Evolutionary conservation across 2,888 invertebrate genomes (phyloP), one percentile per base, ranked within the genome.

Genomic region (Acheta domesticus): DNA sequence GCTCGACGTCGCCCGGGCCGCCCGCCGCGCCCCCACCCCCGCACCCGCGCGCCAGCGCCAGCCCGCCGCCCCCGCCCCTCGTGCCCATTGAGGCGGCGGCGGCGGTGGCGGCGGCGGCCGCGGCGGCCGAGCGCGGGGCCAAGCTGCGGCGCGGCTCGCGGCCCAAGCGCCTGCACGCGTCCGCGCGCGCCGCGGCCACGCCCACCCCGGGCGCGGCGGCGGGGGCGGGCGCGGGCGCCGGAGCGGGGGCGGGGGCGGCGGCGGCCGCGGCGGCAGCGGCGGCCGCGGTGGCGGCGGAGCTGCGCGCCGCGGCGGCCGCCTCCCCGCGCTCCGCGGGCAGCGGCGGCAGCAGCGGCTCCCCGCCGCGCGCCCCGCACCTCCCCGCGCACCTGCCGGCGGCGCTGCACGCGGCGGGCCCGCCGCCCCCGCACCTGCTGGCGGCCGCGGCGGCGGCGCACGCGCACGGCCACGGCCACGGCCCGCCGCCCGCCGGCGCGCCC

Each of bases 361-460:
- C 78, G 49, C 75, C 82, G 19, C 80, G 74, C 21, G 49, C 78
- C 76, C 75, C 75, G 79, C 79, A 73, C 77, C 80, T 76, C 78
- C 8, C 78, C 50, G 79, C 77, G 19, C 80, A 79, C 79, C 80
- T 75, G 20, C 80, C 36, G 8, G 36, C 36, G 36, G 36, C 36
- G 36, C 36, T 14, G n/a, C 14, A n/a, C 91, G 1, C 85, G 92
- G 82, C 88, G 82, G 88, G 88, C 83, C 89, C 90, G 8, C 90
- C 81, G n/a, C 81, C 80, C 49, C 78, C 79, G 4, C 82, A 81
- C 50, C 77, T 80, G 74, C 79, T 81, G 50, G 79, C 62, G 14
- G 16, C 62, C 3, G 62, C 62, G 14, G n/a, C 36, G 36, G 36
- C 36, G 36, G 16, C 16, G 12, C 62, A 4, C 14, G 16, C 16